phyloP scores from a whole-genome alignment of 2,888 invertebrate genomes.

The Dynastes grantii region DNA sequence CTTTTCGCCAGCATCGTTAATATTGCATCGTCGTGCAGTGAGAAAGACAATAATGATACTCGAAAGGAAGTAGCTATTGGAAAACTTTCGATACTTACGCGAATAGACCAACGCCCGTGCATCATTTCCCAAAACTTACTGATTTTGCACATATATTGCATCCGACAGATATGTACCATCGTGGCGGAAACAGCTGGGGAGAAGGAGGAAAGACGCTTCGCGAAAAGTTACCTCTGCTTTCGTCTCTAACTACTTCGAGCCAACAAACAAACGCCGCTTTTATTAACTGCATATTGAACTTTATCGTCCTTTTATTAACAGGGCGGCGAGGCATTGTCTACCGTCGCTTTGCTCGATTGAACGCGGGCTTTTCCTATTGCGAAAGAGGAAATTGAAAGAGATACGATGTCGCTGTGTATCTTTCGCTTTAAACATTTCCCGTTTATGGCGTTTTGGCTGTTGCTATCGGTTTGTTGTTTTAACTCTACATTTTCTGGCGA shows the following conservation, averaged over 20 bases:
- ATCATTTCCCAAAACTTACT: no score
- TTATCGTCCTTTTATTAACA: constrained; percentile 35
- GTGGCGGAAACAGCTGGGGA: no score
- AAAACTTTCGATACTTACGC: no score
- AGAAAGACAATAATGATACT: no score
- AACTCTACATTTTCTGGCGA: background rate
- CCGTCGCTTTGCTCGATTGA: background rate
- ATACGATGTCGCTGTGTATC: constrained; percentile 2
- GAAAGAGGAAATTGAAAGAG: constrained; percentile 16
- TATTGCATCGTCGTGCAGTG: no score
- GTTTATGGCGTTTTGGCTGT: background rate
- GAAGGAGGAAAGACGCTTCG: background rate
- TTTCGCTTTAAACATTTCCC: constrained; percentile 17
- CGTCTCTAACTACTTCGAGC: background rate
- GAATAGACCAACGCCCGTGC: no score
- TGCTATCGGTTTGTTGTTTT: background rate
- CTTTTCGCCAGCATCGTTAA: no score
- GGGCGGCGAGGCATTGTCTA: constrained; percentile 2
- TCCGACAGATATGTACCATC: no score
- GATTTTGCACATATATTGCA: no score
- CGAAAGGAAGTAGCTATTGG: no score
- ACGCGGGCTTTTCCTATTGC: background rate
- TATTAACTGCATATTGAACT: constrained; percentile 43
- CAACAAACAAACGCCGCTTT: constrained; percentile 4
- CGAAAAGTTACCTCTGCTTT: constrained; percentile 6